phyloP scores from a whole-genome alignment of 2,797 vertebrate genomes.

The Poeciliopsis turneri region DNA sequence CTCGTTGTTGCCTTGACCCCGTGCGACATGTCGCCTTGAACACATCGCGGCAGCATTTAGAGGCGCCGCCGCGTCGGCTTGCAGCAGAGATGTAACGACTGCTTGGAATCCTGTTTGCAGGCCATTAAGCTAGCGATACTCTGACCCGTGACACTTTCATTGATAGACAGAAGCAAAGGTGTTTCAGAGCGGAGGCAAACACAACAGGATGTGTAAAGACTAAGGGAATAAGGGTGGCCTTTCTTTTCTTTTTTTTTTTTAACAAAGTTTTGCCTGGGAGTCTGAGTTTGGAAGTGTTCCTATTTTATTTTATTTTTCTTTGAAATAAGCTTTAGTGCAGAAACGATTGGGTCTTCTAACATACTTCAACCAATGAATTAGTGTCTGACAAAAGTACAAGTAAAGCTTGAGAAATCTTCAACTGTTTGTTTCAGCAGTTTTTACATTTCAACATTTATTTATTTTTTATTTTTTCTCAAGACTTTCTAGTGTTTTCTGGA shows the following conservation, averaged over 20 bases:
- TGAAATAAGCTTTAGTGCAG: background rate
- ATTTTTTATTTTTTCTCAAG: background rate
- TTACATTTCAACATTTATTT: background rate
- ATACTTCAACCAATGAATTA: background rate
- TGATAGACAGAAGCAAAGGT: conserved; percentile 13
- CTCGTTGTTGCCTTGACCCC: conserved; percentile 45
- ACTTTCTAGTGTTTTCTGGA: background rate
- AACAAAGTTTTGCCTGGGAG: conserved; percentile 32
- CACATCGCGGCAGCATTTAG: conserved; percentile 55
- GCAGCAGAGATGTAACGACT: conserved; percentile 18
- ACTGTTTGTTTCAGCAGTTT: background rate
- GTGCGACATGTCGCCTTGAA: conserved; percentile 53
- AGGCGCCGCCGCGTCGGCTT: conserved; percentile 24
- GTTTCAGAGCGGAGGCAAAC: conserved; percentile 11
- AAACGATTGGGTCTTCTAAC: background rate
- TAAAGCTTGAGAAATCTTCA: background rate
- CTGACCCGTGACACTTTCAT: conserved; percentile 50
- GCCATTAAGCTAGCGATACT: conserved; percentile 64
- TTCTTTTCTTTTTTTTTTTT: conserved; percentile 9
- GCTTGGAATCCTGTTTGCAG: conserved; percentile 45
- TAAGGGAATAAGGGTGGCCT: conserved; percentile 76
- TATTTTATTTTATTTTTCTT: conserved; percentile 3
- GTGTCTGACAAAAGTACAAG: background rate
- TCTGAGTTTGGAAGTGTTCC: conserved; percentile 7
- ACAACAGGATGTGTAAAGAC: conserved; percentile 57